phyloP scores from a whole-genome alignment of 2,797 vertebrate genomes.

The Knipowitschia caucasica region DNA sequence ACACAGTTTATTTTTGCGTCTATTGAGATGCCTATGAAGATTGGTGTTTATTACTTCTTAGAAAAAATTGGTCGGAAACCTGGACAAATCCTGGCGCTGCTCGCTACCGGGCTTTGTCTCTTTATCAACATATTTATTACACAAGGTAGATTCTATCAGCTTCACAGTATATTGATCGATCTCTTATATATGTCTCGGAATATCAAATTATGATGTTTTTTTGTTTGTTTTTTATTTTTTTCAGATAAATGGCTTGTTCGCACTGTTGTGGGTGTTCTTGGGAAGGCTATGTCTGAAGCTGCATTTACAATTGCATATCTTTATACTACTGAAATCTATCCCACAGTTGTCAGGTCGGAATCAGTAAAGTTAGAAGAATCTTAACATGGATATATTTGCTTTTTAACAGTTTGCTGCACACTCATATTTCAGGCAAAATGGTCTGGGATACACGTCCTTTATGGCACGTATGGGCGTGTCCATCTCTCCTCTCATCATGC shows the following conservation, averaged over 20 bases:
- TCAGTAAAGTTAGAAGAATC: conserved; percentile 1
- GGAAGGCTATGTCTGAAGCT: conserved; percentile 83
- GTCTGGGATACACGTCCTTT: conserved; percentile 83
- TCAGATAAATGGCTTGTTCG: conserved; percentile 70
- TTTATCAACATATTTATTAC: conserved; percentile 71
- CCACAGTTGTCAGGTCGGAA: conserved; percentile 86
- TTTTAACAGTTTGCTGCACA: not conserved
- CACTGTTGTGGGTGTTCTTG: conserved; percentile 75
- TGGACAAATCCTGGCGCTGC: conserved; percentile 63
- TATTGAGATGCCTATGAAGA: conserved; percentile 85
- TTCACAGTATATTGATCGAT: no score
- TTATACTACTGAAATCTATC: conserved; percentile 86
- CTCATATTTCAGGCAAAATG: conserved; percentile 82
- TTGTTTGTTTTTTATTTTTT: not conserved
- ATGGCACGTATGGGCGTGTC: conserved; percentile 81
- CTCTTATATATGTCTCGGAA: no score
- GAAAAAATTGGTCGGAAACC: conserved; percentile 72
- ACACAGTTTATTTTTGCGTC: conserved; percentile 81
- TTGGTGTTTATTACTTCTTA: conserved; percentile 73
- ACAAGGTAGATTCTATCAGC: conserved; percentile 55
- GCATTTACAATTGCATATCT: conserved; percentile 83
- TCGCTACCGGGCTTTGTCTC: conserved; percentile 65
- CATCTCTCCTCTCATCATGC: conserved; percentile 79
- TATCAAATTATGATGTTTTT: no score
- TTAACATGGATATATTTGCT: conserved; percentile 25